phyloP scores from a whole-genome alignment of 2,797 vertebrate species.

The Micromesistius poutassou region DNA sequence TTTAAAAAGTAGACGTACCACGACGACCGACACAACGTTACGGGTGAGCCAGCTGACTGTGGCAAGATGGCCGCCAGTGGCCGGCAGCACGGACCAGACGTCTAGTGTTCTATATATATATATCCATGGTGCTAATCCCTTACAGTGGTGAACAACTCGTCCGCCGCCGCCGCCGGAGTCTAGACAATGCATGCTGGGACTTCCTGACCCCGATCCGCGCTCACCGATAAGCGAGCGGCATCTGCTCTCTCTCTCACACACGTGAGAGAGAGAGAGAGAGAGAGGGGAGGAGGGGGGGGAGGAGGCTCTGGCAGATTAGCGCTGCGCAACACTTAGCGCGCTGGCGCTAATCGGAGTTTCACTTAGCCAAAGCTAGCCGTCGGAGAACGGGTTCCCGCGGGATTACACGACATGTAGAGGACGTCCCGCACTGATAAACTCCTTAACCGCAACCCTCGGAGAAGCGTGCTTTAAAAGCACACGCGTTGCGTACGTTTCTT shows the following conservation, averaged over 20 bases:
- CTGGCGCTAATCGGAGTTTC: conserved; percentile 59
- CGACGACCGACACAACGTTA: too few species aligned
- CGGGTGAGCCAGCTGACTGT: too few species aligned
- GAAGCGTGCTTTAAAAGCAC: too few species aligned
- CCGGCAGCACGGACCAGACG: too few species aligned
- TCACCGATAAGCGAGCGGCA: neutral
- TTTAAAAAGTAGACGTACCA: too few species aligned
- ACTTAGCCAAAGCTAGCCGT: conserved; percentile 51
- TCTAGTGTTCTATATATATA: too few species aligned
- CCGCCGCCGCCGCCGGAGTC: neutral
- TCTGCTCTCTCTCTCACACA: too few species aligned
- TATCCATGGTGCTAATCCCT: neutral
- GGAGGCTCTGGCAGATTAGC: conserved; percentile 61
- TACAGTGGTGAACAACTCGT: neutral
- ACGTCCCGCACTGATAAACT: conserved; percentile 51
- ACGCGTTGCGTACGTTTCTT: too few species aligned
- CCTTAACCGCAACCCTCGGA: neutral
- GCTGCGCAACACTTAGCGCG: conserved; percentile 39
- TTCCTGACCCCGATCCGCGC: conserved; percentile 21
- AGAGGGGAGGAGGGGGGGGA: neutral
- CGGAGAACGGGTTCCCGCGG: conserved; percentile 31
- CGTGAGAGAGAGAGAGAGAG: too few species aligned
- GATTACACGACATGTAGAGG: conserved; percentile 51
- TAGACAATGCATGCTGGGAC: conserved; percentile 16
- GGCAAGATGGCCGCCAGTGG: too few species aligned